Evolutionary conservation across 2,888 invertebrate species (phyloP), one percentile per base, ranked within the genome.

Genomic region (Meghimatium bilineatum): DNA sequence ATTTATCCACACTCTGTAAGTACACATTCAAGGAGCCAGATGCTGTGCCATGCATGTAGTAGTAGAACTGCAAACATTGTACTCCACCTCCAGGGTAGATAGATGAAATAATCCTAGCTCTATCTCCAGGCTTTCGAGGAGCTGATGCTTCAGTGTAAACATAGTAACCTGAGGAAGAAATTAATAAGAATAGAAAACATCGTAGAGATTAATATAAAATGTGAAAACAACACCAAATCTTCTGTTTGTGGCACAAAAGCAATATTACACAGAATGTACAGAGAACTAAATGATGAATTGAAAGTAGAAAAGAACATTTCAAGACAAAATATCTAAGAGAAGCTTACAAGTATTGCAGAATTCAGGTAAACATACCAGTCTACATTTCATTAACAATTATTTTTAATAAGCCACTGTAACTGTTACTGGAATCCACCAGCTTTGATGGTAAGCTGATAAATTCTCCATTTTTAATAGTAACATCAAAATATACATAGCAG

Each of bases 21-120:
- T 78, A 91, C 29, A 92, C 88, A 49, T 86, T 89, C 44, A 93
- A 88, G 1, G 85, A 87, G 12, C 91, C 92, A 86, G 90, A 90
- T 44, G 87, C 88, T 36, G 85, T 79, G 34, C 90, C 91, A 84
- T 89, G 87, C 92, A 93, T 93, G 87, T 92, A 89, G 86, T 92
- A 93, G 86, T 90, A 92, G 86, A 93, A 93, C 83, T 89, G 88
- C 17, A 92, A 87, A 84, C 93, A 93, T 69, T 89, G 88, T 10
- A 88, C 87, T 1, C 85, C 85, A n/a, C 90, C 89, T 23, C 89
- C 85, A 0, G 89, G 88, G 78, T 89, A 90, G 3, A 80, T 52
- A 12, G 89, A 89, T 14, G 90, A 91, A 49, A 89, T 80, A 10
- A 95, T 93, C 84, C 94, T 92, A 0, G 95, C 95, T 71, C 93